Conservation (phyloP, 2,888 invertebrate genomes). For the Thecophora atra region DNA sequence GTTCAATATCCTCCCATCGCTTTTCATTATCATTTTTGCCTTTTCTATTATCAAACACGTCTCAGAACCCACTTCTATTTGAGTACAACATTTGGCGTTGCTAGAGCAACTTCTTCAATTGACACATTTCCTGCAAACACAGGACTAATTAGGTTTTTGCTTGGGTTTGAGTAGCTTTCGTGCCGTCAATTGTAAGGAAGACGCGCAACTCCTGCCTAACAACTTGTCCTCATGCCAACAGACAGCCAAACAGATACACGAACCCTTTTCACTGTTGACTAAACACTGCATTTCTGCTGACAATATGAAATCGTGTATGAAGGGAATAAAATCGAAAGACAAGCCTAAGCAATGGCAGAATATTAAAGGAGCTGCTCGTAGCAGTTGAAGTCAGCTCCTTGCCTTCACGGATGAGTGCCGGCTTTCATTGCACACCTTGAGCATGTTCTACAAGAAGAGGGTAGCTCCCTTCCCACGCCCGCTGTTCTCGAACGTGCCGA, state of each 20-base stretch:
- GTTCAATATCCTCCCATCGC: too few relatives aligned
- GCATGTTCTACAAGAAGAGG: neutral
- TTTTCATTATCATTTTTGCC: too few relatives aligned
- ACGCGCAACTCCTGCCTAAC: neutral
- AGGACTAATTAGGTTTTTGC: neutral
- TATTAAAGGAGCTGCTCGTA: neutral
- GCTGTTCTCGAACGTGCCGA: too few relatives aligned
- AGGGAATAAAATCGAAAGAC: conserved; percentile 1
- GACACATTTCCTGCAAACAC: too few relatives aligned
- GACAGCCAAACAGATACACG: too few relatives aligned
- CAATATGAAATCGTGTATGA: conserved; percentile 1
- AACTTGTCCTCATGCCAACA: neutral
- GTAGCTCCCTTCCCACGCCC: too few relatives aligned
- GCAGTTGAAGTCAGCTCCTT: neutral
- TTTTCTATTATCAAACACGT: too few relatives aligned
- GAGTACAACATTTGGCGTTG: too few relatives aligned
- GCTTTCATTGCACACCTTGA: neutral
- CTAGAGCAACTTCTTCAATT: too few relatives aligned
- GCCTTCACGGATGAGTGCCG: neutral
- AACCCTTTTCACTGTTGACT: neutral
- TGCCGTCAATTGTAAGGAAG: neutral
- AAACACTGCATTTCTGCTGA: neutral
- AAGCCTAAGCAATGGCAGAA: neutral
- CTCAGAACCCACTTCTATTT: too few relatives aligned
- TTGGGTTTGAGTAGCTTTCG: neutral